Percentiles rank a stretch among this genome's conserved stretches.
Evolutionary conservation across 2,797 vertebrate species (phyloP).

Genomic region (Yasuhikotakia modesta): DNA sequence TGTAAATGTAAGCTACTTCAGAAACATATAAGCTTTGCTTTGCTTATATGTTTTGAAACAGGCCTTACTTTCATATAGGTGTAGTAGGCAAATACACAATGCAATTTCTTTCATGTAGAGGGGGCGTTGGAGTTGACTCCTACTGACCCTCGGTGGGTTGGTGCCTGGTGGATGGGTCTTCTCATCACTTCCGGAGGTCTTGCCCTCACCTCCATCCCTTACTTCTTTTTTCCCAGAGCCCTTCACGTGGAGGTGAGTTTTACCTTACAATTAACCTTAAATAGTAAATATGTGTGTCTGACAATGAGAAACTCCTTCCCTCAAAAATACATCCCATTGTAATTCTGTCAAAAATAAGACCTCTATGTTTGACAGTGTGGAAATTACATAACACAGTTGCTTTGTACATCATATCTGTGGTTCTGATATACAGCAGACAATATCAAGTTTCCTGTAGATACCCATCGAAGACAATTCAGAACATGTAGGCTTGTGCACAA

Average conservation of each 20-base stretch:
- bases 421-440: constrained; percentile 2
- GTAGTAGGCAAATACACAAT: background rate
- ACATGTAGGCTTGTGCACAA: background rate
- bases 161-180: constrained; percentile 97
- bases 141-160: constrained; percentile 91
- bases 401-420: background rate
- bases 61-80: background rate
- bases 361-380: background rate
- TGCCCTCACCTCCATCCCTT: constrained; percentile 88
- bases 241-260: constrained; percentile 70
- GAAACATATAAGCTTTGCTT: too few species aligned
- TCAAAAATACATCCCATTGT: background rate
- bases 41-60: background rate
- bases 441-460: too few species aligned
- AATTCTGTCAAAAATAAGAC: background rate
- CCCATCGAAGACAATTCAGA: background rate
- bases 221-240: constrained; percentile 92
- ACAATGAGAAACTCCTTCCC: background rate
- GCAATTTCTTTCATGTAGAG: constrained; percentile 54
- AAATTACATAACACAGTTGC: background rate
- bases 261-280: background rate
- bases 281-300: background rate
- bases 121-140: constrained; percentile 73
- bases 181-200: constrained; percentile 83
- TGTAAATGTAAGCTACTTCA: too few species aligned